phyloP scores from a whole-genome alignment of 2,888 invertebrate species.

The Bunonema sp. region DNA sequence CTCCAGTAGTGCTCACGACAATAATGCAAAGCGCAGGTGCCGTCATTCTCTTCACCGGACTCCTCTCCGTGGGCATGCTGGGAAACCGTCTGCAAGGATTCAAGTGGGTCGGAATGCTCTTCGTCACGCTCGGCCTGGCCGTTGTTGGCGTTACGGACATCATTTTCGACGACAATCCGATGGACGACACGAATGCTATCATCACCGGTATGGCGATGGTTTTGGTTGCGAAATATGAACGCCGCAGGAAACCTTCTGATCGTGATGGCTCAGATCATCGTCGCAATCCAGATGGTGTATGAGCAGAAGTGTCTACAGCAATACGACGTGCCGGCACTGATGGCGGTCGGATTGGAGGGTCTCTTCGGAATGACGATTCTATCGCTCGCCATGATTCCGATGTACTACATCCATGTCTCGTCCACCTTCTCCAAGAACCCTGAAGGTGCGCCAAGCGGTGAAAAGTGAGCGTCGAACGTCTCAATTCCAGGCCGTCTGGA shows the following conservation, averaged over 20 bases:
- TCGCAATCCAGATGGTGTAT: slow-evolving; percentile 75
- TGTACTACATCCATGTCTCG: slow-evolving; percentile 64
- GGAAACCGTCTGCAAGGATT: slow-evolving; percentile 47
- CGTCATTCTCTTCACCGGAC: slow-evolving; percentile 72
- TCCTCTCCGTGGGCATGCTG: slow-evolving; percentile 69
- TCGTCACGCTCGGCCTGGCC: slow-evolving; percentile 45
- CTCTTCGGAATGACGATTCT: slow-evolving; percentile 30
- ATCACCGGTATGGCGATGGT: slow-evolving; percentile 48
- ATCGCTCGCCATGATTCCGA: slow-evolving; percentile 56
- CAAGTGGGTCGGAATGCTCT: slow-evolving; percentile 49
- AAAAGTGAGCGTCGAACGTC: not conserved
- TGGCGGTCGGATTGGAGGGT: slow-evolving; percentile 82
- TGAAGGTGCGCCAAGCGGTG: slow-evolving; percentile 22
- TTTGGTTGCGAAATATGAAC: not conserved
- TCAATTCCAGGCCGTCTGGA: slow-evolving; percentile 53
- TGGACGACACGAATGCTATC: slow-evolving; percentile 55
- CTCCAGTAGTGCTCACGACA: not conserved
- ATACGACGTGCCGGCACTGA: slow-evolving; percentile 70
- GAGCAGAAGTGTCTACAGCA: slow-evolving; percentile 75
- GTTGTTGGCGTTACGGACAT: slow-evolving; percentile 35
- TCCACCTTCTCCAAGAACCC: slow-evolving; percentile 65
- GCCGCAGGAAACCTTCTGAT: slow-evolving; percentile 52
- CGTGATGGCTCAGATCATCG: slow-evolving; percentile 60
- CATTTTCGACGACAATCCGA: slow-evolving; percentile 39
- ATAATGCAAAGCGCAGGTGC: slow-evolving; percentile 52